Conservation (phyloP, 2,888 invertebrate species). For the Hypomecis atomaria region DNA sequence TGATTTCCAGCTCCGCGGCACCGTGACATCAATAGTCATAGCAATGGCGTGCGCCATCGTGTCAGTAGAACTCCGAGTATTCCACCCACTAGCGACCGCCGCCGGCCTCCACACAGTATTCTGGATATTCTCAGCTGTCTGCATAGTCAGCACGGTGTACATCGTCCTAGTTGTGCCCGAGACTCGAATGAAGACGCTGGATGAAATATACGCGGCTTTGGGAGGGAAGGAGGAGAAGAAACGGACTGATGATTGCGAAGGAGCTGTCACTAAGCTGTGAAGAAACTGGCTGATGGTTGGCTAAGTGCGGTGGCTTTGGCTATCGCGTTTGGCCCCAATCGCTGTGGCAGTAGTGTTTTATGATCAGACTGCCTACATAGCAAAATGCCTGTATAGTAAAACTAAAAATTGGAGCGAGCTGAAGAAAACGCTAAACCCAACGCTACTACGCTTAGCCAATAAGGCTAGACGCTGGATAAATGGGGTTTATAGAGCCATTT, state of each 20-base stretch:
- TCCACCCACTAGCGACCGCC: constrained; percentile 67
- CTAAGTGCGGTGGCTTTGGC: not conserved
- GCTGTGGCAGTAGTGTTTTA: too few species aligned
- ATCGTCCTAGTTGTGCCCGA: constrained; percentile 70
- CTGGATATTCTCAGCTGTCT: constrained; percentile 72
- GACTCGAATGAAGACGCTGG: constrained; percentile 69
- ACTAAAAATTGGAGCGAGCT: too few species aligned
- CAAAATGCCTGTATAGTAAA: too few species aligned
- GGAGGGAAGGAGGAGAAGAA: constrained; percentile 56
- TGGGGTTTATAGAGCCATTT: too few species aligned
- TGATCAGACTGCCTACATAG: too few species aligned
- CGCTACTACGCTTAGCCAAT: too few species aligned
- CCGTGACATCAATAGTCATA: constrained; percentile 75
- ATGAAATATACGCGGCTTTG: constrained; percentile 74
- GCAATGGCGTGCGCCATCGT: constrained; percentile 73
- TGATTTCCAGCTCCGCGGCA: constrained; percentile 70
- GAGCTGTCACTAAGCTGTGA: constrained; percentile 69
- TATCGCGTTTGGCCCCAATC: too few species aligned
- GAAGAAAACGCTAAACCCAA: too few species aligned
- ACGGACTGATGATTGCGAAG: constrained; percentile 57
- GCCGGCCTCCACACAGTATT: constrained; percentile 71
- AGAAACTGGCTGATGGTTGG: not conserved
- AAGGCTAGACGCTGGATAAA: too few species aligned
- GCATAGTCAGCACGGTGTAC: constrained; percentile 72
- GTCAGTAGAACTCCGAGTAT: constrained; percentile 70